Conservation (phyloP, 1,140 invertebrate species). For the Trichonephila inaurata region DNA sequence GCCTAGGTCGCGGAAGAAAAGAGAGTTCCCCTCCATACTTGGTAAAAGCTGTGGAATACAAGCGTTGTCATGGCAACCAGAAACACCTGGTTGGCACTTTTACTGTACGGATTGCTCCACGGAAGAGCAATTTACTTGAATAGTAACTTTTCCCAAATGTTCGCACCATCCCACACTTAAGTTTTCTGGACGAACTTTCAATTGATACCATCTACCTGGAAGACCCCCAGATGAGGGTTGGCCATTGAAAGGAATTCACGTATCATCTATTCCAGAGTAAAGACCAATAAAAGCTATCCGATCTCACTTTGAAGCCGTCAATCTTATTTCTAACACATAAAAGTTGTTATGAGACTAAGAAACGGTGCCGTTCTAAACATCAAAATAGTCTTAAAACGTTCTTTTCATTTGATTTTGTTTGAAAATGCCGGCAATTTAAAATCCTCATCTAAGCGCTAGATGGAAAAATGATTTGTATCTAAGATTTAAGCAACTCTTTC, state of each 20-base stretch:
- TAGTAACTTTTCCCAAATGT: slow-evolving; percentile 30
- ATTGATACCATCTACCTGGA: background rate
- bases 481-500: too few species aligned
- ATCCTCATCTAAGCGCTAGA: too few species aligned
- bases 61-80: slow-evolving; percentile 49
- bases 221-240: background rate
- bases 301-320: too few species aligned
- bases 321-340: too few species aligned
- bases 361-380: too few species aligned
- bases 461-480: too few species aligned
- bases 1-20: slow-evolving; percentile 47
- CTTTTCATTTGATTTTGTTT: too few species aligned
- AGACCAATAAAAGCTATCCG: background rate
- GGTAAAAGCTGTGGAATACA: slow-evolving; percentile 50
- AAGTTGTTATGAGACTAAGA: too few species aligned
- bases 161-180: background rate
- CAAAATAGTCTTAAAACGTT: too few species aligned
- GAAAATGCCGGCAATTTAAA: too few species aligned
- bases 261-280: background rate
- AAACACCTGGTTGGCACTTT: slow-evolving; percentile 64
- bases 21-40: slow-evolving; percentile 41
- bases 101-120: slow-evolving; percentile 35
- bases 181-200: slow-evolving; percentile 27
- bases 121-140: slow-evolving; percentile 58
- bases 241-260: slow-evolving; percentile 11